Conservation (phyloP, 2,888 invertebrate genomes). For the Anoncus sp. region DNA sequence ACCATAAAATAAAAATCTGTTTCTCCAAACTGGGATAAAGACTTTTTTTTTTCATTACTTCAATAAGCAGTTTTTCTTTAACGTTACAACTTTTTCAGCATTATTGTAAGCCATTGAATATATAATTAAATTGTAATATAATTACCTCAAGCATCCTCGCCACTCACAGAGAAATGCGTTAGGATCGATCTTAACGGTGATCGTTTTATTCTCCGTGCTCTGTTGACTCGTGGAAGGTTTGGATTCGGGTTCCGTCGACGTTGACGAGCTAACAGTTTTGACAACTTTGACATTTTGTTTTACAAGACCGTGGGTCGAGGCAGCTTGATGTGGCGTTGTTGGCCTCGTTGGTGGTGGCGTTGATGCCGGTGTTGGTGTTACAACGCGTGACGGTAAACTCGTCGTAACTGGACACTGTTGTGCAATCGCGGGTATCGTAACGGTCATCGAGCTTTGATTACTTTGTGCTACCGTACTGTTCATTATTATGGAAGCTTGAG, state of each 20-base stretch:
- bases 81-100: too few relatives aligned
- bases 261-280: conserved; percentile 76
- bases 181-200: conserved; percentile 81
- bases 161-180: conserved; percentile 92
- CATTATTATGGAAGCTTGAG: conserved; percentile 79
- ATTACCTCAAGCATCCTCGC: conserved; percentile 91
- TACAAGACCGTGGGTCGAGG: conserved; percentile 80
- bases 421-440: conserved; percentile 79
- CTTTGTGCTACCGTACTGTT: conserved; percentile 78
- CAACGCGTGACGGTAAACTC: conserved; percentile 79
- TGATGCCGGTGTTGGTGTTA: conserved; percentile 80
- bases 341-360: conserved; percentile 83
- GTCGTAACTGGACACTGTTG: conserved; percentile 76
- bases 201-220: conserved; percentile 75
- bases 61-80: too few relatives aligned
- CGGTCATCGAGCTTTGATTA: conserved; percentile 77
- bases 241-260: conserved; percentile 76
- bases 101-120: neutral
- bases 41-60: too few relatives aligned
- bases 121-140: neutral
- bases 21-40: too few relatives aligned
- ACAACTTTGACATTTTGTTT: conserved; percentile 70
- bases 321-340: conserved; percentile 83
- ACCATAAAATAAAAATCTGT: too few relatives aligned
- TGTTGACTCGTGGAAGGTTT: conserved; percentile 73